Percentiles rank a stretch among this genome's conserved stretches.
Conservation (phyloP, 1,140 invertebrate species). For the Saccostrea echinata region DNA sequence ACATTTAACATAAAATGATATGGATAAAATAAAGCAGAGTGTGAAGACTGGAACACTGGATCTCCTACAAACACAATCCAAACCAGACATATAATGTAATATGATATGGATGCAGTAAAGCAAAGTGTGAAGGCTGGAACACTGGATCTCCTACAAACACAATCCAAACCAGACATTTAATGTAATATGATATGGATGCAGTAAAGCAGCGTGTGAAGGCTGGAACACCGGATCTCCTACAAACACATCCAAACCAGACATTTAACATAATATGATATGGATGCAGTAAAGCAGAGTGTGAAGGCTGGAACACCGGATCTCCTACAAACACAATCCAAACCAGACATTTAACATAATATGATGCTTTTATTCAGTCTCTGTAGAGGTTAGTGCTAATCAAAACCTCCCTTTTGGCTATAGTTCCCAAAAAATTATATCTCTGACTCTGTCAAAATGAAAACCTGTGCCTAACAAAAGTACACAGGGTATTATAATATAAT, state of each 20-base stretch:
- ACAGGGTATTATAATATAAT: no score
- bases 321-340: slow-evolving; percentile 83
- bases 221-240: slow-evolving; percentile 96
- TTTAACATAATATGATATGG: slow-evolving; percentile 83
- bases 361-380: no score
- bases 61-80: slow-evolving; percentile 84
- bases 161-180: neutral
- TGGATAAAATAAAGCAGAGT: slow-evolving; percentile 97
- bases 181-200: slow-evolving; percentile 92
- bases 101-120: slow-evolving; percentile 98
- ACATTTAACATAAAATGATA: slow-evolving; percentile 51
- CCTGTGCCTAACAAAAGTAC: no score
- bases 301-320: slow-evolving; percentile 95
- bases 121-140: slow-evolving; percentile 92
- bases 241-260: slow-evolving; percentile 64
- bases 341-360: neutral
- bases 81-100: neutral
- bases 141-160: slow-evolving; percentile 91
- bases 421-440: no score
- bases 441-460: no score
- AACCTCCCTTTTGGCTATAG: no score
- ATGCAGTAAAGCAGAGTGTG: slow-evolving; percentile 96
- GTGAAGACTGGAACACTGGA: slow-evolving; percentile 95
- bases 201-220: slow-evolving; percentile 93
- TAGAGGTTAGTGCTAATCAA: no score